A percentile compares a stretch with the other conserved stretches of the same genome.
phyloP scores from a whole-genome alignment of 2,797 vertebrate species.

The Epinephelus awoara region DNA sequence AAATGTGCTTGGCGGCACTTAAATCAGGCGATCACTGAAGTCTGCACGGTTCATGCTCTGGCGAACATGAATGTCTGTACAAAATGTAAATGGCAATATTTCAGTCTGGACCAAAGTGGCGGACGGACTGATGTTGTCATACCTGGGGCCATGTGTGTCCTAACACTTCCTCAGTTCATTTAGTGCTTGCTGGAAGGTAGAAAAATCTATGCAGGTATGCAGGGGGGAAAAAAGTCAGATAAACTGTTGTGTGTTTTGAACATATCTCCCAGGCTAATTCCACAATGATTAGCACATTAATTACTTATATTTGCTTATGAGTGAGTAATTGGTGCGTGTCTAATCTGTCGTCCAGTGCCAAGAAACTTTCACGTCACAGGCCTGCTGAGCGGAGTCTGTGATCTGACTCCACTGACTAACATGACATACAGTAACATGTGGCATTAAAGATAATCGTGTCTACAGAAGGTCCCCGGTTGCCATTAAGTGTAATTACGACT shows the following conservation, averaged over 20 bases:
- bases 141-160: too few species aligned
- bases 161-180: neutral
- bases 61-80: neutral
- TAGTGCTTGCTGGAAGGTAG: neutral
- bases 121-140: neutral
- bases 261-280: neutral
- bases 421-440: neutral
- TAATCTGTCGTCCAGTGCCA: neutral
- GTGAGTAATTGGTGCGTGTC: neutral
- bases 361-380: neutral
- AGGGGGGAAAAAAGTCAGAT: neutral
- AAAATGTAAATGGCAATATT: constrained; percentile 15
- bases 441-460: neutral
- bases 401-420: neutral
- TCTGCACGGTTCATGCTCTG: neutral
- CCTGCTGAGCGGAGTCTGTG: neutral
- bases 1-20: neutral
- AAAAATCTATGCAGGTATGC: neutral
- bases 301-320: neutral
- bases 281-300: neutral
- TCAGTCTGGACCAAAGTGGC: neutral
- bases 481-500: neutral
- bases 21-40: neutral
- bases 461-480: neutral
- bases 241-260: neutral